Evolutionary conservation across 2,113 vertebrate genomes (phyloP), one percentile per base, ranked within the genome.

Genomic region (Entomyzon cyanotis): DNA sequence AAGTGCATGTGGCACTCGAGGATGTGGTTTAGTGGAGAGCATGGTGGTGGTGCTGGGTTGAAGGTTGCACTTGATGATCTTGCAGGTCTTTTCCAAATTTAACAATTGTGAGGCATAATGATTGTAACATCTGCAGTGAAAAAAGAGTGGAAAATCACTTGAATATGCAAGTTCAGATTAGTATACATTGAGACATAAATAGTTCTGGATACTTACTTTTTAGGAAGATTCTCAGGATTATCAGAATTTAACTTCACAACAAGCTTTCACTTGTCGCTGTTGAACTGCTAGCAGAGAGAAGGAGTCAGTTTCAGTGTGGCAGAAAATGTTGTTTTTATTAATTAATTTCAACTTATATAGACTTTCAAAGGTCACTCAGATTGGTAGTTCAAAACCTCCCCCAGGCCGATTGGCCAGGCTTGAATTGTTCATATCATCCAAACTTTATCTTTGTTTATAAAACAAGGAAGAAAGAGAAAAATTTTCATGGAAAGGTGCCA

Each of bases 81-180:
- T 12, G 18, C 4, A 35, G 4, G 5, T 53, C 7, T 31, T 81
- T 44, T 31, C 33, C 20, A 68, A 82, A 47, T 75, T 25, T 41
- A 68, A 25, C 0, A 0, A 41, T 60, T 30, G 11, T 30, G 0
- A 67, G 28, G 30, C 13, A 18, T 4, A 58, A 33, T 37, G 33
- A 30, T n/a, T 2, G 2, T 7, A 59, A 44, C 3, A 3, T 28
- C 31, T 1, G 2, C 44, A 8, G 6, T 28, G n/a, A 77, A 69
- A 56, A 18, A 22, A 6, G 42, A 8, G 2, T 19, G 60, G 53
- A 37, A 37, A 81, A 63, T 63, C 4, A 2, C 35, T 37, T 22
- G 24, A 39, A 44, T 75, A 50, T 82, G 15, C 11, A 83, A 81
- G 18, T 11, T 30, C 35, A 71, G 44, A 31, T 53, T 35, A 27